Percentiles rank a stretch among this genome's conserved stretches.
Conservation (phyloP, 2,888 invertebrate genomes). For the Pseudococcus viburni region DNA sequence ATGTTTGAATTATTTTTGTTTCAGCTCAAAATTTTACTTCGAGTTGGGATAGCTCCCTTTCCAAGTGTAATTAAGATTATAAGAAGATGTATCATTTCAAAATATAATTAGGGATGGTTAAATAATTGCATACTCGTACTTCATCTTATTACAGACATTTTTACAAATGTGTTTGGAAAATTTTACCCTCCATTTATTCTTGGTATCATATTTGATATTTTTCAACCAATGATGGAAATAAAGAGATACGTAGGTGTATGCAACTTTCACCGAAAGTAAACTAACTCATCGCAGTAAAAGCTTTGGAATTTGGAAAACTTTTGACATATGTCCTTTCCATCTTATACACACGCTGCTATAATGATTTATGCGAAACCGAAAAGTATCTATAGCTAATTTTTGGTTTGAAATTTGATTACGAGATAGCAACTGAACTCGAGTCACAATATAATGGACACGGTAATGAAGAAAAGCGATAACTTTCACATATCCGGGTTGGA, state of each 20-base stretch:
- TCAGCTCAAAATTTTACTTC: too few relatives aligned
- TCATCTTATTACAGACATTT: too few relatives aligned
- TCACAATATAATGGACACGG: not conserved
- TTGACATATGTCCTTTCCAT: constrained; percentile 1
- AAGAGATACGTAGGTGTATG: not conserved
- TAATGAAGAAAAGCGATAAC: constrained; percentile 25
- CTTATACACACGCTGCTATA: not conserved
- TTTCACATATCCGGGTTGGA: not conserved
- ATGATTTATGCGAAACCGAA: constrained; percentile 22
- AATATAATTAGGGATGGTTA: too few relatives aligned
- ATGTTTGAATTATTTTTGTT: too few relatives aligned
- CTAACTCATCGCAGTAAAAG: not conserved
- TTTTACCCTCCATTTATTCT: not conserved
- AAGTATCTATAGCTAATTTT: not conserved
- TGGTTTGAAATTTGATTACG: constrained; percentile 27
- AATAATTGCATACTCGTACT: too few relatives aligned
- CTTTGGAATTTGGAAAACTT: not conserved
- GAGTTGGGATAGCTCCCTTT: too few relatives aligned
- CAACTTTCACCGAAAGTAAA: not conserved
- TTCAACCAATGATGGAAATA: not conserved
- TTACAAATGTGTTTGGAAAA: not conserved
- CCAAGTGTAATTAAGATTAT: too few relatives aligned
- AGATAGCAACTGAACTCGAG: not conserved
- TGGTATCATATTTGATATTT: not conserved
- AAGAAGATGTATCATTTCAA: too few relatives aligned